phyloP scores from a whole-genome alignment of 2,113 vertebrate genomes.

The Pyxicephalus adspersus region DNA sequence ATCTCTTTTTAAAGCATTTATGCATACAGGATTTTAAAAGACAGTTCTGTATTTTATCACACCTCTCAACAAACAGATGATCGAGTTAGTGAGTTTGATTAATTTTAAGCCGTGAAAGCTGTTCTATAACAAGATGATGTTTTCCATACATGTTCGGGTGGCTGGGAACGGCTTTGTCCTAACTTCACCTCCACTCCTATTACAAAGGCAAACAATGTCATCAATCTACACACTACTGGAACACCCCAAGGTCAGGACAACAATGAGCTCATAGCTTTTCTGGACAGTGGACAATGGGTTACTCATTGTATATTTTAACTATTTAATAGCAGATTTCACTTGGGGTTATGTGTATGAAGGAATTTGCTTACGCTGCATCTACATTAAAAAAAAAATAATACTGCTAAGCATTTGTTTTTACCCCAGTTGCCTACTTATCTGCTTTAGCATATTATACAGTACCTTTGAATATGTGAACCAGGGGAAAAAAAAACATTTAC shows the following conservation, averaged over 20 bases:
- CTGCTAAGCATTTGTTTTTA: too few species aligned
- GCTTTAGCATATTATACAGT: too few species aligned
- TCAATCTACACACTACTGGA: constrained; percentile 2
- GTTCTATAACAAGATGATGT: constrained; percentile 44
- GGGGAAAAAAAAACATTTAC: too few species aligned
- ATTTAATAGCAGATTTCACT: too few species aligned
- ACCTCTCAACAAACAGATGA: not conserved
- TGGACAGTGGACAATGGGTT: not conserved
- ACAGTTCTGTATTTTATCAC: constrained; percentile 25
- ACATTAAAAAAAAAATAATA: too few species aligned
- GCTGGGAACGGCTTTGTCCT: constrained; percentile 37
- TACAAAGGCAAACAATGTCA: constrained; percentile 24
- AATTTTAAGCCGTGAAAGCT: not conserved
- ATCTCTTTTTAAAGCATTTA: not conserved
- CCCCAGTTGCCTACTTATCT: too few species aligned
- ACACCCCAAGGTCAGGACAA: constrained; percentile 10
- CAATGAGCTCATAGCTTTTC: not conserved
- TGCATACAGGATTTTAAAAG: constrained; percentile 5
- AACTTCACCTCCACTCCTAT: constrained; percentile 39
- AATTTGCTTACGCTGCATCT: too few species aligned
- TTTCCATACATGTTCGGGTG: constrained; percentile 40
- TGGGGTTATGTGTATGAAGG: too few species aligned
- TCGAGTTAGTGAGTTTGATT: constrained; percentile 7
- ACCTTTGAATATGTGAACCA: too few species aligned
- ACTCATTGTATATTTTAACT: not conserved